phyloP scores from a whole-genome alignment of 1,140 invertebrate genomes.

The Battus philenor region DNA sequence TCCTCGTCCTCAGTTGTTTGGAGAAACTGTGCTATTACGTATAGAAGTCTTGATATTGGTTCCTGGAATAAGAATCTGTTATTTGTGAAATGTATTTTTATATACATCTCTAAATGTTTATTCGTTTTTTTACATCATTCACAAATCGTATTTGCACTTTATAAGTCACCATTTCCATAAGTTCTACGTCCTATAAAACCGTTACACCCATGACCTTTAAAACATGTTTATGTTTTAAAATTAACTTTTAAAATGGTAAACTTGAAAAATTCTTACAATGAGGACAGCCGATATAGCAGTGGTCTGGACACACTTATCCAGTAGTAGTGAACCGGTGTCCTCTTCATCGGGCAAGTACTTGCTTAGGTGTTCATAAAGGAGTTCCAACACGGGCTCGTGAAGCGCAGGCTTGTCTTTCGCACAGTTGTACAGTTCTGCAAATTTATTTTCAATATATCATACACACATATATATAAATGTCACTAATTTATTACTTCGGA shows the following conservation, averaged over 20 bases:
- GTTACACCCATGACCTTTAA: too few relatives aligned
- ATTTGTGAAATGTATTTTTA: not conserved
- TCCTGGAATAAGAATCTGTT: slow-evolving; percentile 34
- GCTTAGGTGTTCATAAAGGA: slow-evolving; percentile 71
- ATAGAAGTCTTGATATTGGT: slow-evolving; percentile 47
- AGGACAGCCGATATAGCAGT: slow-evolving; percentile 49
- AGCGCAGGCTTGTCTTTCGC: slow-evolving; percentile 65
- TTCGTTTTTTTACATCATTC: too few relatives aligned
- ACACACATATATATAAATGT: too few relatives aligned
- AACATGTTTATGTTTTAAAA: too few relatives aligned
- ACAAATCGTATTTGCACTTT: too few relatives aligned
- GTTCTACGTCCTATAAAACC: too few relatives aligned
- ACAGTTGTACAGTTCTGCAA: slow-evolving; percentile 66
- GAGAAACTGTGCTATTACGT: slow-evolving; percentile 43
- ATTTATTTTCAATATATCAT: too few relatives aligned
- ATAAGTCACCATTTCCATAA: too few relatives aligned
- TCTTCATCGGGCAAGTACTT: slow-evolving; percentile 60
- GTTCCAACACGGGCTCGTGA: slow-evolving; percentile 66
- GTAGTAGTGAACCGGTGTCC: slow-evolving; percentile 44
- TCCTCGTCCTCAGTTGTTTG: slow-evolving; percentile 35
- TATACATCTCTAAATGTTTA: too few relatives aligned
- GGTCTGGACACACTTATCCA: slow-evolving; percentile 69
- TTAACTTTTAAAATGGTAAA: slow-evolving; percentile 1
- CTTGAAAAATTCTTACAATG: slow-evolving; percentile 48
- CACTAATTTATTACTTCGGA: too few relatives aligned